phyloP scores from a whole-genome alignment of 2,888 invertebrate genomes.

The Sacculina carcini region DNA sequence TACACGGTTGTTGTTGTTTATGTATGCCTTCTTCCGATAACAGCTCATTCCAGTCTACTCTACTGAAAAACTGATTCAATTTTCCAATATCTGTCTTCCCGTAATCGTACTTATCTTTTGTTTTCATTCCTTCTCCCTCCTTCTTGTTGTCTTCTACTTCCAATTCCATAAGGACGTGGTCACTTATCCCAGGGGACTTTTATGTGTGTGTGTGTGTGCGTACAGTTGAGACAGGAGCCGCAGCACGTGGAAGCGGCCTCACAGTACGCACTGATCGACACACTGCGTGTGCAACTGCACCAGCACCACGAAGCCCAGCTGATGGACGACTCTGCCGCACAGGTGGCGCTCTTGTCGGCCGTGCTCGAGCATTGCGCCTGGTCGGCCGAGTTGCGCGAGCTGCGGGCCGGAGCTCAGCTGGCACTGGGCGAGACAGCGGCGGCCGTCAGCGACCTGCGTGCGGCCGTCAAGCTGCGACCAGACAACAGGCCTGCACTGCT shows the following conservation, averaged over 20 bases:
- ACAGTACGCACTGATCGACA: constrained; percentile 36
- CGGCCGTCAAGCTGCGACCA: constrained; percentile 62
- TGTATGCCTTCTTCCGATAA: too few species aligned
- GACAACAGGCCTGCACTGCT: constrained; percentile 73
- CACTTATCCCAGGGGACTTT: too few species aligned
- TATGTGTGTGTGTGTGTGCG: too few species aligned
- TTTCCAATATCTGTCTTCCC: too few species aligned
- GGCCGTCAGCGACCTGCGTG: constrained; percentile 69
- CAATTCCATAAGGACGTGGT: too few species aligned
- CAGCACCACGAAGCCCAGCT: constrained; percentile 34
- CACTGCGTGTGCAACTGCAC: constrained; percentile 34
- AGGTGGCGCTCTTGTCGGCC: constrained; percentile 19
- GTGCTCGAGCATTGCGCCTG: constrained; percentile 44
- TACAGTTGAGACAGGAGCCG: constrained; percentile 41
- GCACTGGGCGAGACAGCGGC: constrained; percentile 47
- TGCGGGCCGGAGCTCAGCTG: constrained; percentile 61
- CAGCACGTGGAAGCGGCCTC: constrained; percentile 46
- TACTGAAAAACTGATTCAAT: too few species aligned
- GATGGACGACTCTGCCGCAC: constrained; percentile 29
- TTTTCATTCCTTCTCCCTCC: too few species aligned
- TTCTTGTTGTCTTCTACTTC: too few species aligned
- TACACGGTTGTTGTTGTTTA: too few species aligned
- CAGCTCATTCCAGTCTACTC: too few species aligned
- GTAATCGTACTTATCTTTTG: too few species aligned
- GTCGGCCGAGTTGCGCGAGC: constrained; percentile 53